Conservation (phyloP, 2,797 vertebrate species). For the Neosalanx taihuensis region DNA sequence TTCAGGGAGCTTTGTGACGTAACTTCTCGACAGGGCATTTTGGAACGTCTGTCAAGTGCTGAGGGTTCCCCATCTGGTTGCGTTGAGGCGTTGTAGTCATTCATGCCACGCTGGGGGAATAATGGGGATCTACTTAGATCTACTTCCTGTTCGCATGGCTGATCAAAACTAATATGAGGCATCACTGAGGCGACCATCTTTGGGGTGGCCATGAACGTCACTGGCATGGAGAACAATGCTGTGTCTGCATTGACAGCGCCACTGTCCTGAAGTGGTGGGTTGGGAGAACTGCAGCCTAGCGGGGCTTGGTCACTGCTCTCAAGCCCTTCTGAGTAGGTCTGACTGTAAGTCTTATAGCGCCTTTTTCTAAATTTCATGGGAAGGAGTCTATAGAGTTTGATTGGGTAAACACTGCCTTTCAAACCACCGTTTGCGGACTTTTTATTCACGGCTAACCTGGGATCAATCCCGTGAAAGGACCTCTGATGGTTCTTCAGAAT, state of each 20-base stretch:
- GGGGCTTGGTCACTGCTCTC: conserved; percentile 66
- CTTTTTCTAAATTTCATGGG: conserved; percentile 95
- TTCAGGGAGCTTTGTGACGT: conserved; percentile 59
- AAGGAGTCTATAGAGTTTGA: conserved; percentile 94
- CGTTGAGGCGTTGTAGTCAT: conserved; percentile 73
- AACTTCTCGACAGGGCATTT: conserved; percentile 61
- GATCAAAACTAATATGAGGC: conserved; percentile 73
- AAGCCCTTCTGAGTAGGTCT: conserved; percentile 75
- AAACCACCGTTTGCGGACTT: conserved; percentile 89
- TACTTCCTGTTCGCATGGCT: conserved; percentile 57
- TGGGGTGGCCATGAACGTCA: conserved; percentile 80
- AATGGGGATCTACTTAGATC: conserved; percentile 24
- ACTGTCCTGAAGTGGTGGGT: conserved; percentile 74
- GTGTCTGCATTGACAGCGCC: conserved; percentile 48
- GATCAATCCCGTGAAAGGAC: conserved; percentile 96
- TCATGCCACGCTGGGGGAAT: conserved; percentile 55
- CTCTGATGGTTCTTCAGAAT: conserved; percentile 99
- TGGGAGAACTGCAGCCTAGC: conserved; percentile 67
- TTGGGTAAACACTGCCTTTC: conserved; percentile 91
- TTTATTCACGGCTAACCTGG: conserved; percentile 87
- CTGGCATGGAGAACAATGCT: conserved; percentile 65
- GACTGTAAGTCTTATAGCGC: conserved; percentile 87
- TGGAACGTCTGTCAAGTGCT: conserved; percentile 60
- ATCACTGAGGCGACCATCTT: conserved; percentile 72
- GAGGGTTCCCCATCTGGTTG: conserved; percentile 77